Evolutionary conservation across 2,888 invertebrate genomes (phyloP), one percentile per base, ranked within the genome.

Genomic region (Epsilonema sp.): DNA sequence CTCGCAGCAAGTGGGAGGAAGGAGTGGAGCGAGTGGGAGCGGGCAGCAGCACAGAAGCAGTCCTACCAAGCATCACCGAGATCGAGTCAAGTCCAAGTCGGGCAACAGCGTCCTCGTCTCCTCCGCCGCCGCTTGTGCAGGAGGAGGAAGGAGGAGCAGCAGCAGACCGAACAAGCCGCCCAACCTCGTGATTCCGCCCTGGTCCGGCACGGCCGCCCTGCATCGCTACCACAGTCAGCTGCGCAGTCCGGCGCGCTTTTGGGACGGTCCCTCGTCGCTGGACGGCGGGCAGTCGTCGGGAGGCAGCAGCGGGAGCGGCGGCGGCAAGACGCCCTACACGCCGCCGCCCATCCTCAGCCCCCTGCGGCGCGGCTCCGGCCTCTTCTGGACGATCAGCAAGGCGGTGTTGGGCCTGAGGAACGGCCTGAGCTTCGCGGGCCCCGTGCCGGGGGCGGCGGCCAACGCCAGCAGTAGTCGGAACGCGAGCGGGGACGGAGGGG

Each of bases 311-410:
- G n/a, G n/a, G n/a, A 48, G 31, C 46, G 40, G 3, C 45, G 45
- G 61, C 41, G 64, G 67, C 11, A 71, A 73, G 24, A 72, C 76
- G 13, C 75, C 76, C 50, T 94, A 82, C 67, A 92, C 90, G 0
- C 90, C 94, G 16, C 82, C 85, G 25, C 94, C 94, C 0, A 82
- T 94, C 61, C 71, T 94, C 46, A 84, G 86, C 62, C 94, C 94
- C 0, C 80, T 84, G 50, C 75, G 94, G 52, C 77, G 78, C 53
- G 87, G 87, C 1, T 75, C 82, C 0, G 92, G 92, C 0, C 72
- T 92, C 2, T 86, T 79, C 62, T 75, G 76, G 64, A 65, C 64
- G 37, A 60, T 69, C n/a, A 46, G 54, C 31, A 31, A 31, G 31
- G 11, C 8, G 11, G 8, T 31, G 31, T n/a, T n/a, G n/a, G n/a